Base-by-base conservation (phyloP, 2,113 vertebrate genomes). In the Tachycineta bicolor region DNA sequence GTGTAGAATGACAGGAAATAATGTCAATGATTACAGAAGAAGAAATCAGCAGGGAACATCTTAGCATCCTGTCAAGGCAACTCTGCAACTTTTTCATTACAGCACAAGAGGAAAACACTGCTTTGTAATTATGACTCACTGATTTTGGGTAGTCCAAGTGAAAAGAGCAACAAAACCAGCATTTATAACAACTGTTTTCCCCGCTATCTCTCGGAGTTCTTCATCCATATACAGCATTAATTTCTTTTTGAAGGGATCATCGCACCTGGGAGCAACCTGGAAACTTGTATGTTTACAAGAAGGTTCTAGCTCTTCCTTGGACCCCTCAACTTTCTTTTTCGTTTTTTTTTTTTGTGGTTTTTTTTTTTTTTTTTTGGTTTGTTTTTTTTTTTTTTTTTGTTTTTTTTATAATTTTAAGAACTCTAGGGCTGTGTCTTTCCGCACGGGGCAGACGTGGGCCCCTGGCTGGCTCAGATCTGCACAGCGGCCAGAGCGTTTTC, bases 41-140 rank as follows among this genome's bases (percentile, higher is more conserved):
- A 34, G 44, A 67, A 82, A 28, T 44, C 49, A 49, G 14, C 17
- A 60, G 50, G 58, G 53, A 83, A 79, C 2, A 2, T 90, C 33
- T 59, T 56, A 71, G 15, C 49, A 90, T 12, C 13, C n/a, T 90
- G n/a, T 62, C 85, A 92, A 86, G 37, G 25, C 16, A 86, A 44
- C 19, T 68, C 65, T 44, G 43, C 23, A 63, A 15, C 14, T 78
- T 84, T 89, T 94, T 78, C 84, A 50, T 71, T 49, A 64, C 12
- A 68, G 23, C 0, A 0, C 20, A 56, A 67, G 33, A 53, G 23
- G 29, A 89, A 87, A 82, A 33, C 41, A 55, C 22, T 0, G 0
- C 46, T 86, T 92, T 58, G 22, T 71, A 89, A 70, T 52, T 52
- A 52, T 70, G 56, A 44, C 17, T 94, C 44, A 56, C n/a, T 79